These are phyloP conservation scores for Ptilonorhynchus violaceus DNA, from an alignment of 2,113 vertebrate genomes.

Conservation along the genomic window DNA sequence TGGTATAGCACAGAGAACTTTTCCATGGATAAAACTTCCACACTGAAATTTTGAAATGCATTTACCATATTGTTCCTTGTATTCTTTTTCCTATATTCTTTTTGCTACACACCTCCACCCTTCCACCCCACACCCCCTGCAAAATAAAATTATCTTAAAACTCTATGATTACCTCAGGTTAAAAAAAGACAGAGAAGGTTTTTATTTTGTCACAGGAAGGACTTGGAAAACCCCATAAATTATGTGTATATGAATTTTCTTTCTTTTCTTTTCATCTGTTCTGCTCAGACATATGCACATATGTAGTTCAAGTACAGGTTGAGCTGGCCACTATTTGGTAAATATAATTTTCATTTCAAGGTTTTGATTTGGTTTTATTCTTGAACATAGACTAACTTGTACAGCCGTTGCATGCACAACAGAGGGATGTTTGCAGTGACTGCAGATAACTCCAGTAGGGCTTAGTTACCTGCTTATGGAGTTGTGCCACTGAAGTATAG, in stretches of 20 bases:
- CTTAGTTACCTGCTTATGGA: neutral
- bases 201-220: neutral
- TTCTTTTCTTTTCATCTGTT: neutral
- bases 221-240: neutral
- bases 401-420: neutral
- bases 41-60: neutral
- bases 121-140: too few relatives aligned
- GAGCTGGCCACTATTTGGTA: neutral
- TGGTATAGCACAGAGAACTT: neutral
- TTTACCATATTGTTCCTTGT: neutral
- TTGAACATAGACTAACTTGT: neutral
- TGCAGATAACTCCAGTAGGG: neutral
- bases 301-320: neutral
- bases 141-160: neutral
- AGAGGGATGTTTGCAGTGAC: neutral
- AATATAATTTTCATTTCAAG: neutral
- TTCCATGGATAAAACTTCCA: neutral
- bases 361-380: neutral
- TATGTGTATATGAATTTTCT: neutral
- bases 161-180: neutral
- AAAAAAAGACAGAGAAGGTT: neutral
- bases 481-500: accelerated
- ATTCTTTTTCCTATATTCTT: neutral
- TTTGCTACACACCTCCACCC: neutral
- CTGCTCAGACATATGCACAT: neutral